phyloP scores from a whole-genome alignment of 2,113 vertebrate genomes.

The Ploceus nigricollis region DNA sequence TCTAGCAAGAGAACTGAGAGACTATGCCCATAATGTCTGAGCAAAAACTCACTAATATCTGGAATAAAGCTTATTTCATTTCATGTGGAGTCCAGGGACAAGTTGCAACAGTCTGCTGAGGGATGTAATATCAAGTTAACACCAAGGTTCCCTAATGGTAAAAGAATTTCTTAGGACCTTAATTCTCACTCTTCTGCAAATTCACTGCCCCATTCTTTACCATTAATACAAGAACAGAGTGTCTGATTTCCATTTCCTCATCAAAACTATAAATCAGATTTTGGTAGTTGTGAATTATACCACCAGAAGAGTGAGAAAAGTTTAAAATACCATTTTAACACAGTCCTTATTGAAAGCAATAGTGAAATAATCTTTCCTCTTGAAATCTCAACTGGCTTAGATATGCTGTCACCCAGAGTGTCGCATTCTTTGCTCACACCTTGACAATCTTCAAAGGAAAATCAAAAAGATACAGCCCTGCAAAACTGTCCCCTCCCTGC shows the following conservation, averaged over 20 bases:
- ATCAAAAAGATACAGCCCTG: not conserved
- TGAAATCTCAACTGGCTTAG: not conserved
- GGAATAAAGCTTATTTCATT: not conserved
- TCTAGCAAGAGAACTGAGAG: not conserved
- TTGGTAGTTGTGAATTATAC: not conserved
- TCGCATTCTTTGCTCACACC: not conserved
- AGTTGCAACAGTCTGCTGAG: not conserved
- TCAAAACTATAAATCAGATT: not conserved
- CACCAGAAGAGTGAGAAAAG: not conserved
- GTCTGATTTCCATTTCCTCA: not conserved
- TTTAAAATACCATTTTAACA: not conserved
- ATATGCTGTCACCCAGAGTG: not conserved
- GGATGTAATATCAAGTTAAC: too few relatives aligned
- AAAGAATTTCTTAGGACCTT: not conserved
- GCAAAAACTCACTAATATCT: not conserved
- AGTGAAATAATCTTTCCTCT: not conserved
- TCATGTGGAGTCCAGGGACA: not conserved
- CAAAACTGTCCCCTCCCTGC: not conserved
- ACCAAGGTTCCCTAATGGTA: not conserved
- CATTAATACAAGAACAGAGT: not conserved
- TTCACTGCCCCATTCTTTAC: not conserved
- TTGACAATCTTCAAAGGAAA: constrained; percentile 1
- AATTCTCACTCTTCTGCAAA: not conserved
- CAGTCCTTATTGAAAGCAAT: not conserved
- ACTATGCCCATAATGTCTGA: not conserved